These are phyloP conservation scores for Rhynchophorus ferrugineus DNA, from an alignment of 1,140 invertebrate species.

Conservation along the genomic window DNA sequence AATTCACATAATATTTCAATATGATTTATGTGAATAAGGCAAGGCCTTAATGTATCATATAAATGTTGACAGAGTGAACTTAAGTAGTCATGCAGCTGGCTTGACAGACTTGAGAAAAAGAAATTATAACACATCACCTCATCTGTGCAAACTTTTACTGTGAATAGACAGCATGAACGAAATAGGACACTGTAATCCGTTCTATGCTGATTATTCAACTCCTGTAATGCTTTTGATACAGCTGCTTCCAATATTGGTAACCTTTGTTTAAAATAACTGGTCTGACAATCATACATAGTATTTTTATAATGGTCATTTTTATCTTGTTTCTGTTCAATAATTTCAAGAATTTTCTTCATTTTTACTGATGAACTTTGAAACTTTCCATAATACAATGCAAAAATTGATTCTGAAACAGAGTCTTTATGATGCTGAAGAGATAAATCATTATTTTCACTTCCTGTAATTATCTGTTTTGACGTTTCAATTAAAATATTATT, in stretches of 20 bases:
- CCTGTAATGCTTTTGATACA: slow-evolving; percentile 65
- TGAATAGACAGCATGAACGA: slow-evolving; percentile 78
- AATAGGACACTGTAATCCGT: slow-evolving; percentile 84
- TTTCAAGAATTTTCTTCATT: slow-evolving; percentile 67
- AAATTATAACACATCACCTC: slow-evolving; percentile 84
- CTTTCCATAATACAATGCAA: slow-evolving; percentile 89
- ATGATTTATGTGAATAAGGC: slow-evolving; percentile 95
- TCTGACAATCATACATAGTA: slow-evolving; percentile 74
- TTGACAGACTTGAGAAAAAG: slow-evolving; percentile 68
- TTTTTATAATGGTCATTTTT: slow-evolving; percentile 66
- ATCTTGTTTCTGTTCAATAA: slow-evolving; percentile 68
- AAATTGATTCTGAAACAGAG: slow-evolving; percentile 61
- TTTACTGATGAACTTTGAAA: slow-evolving; percentile 83
- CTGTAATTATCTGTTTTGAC: slow-evolving; percentile 58
- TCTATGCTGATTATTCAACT: slow-evolving; percentile 60
- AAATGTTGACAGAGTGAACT: slow-evolving; percentile 80
- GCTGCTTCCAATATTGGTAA: slow-evolving; percentile 66
- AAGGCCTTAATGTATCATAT: slow-evolving; percentile 90
- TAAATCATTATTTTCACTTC: slow-evolving; percentile 41
- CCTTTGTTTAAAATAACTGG: slow-evolving; percentile 74
- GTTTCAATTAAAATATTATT: slow-evolving; percentile 47
- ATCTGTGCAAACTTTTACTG: slow-evolving; percentile 87
- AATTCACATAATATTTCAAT: slow-evolving; percentile 95
- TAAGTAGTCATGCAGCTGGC: slow-evolving; percentile 63
- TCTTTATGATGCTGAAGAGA: slow-evolving; percentile 22